Evolutionary conservation across 2,888 invertebrate genomes (phyloP), one percentile per base, ranked within the genome.

Genomic region (Scaptomyza cyrtandrae): DNA sequence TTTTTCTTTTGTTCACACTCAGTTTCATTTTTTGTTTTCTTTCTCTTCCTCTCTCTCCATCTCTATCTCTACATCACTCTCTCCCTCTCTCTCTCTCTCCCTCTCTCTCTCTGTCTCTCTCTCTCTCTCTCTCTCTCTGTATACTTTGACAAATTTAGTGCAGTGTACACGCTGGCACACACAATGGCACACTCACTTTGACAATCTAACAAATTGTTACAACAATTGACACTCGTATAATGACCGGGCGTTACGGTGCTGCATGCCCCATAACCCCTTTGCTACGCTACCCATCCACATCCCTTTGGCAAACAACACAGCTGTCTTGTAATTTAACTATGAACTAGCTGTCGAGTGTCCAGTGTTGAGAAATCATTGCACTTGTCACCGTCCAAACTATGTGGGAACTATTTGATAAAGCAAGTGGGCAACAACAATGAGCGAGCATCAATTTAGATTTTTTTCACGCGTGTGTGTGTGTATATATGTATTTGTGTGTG

Each of bases 181-280:
- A 80, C 19, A 52, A 39, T 29, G 49, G 33, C 33, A 37, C 52
- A 41, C 45, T 41, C 63, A 52, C 58, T 64, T 48, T 78, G 82
- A 76, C 76, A 85, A 70, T 78, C 79, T 54, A 73, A 85, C 86
- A 83, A 87, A 83, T 87, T 87, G 83, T 79, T 66, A 39, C 65
- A 70, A 68, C 76, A 83, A 83, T 83, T 83, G 88, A 85, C 76
- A 76, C 71, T 68, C 55, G 59, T 67, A 76, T 71, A 71, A 71
- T 73, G 67, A 33, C 11, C 71, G 46, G 62, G 45, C 43, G 53
- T 52, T 46, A 74, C 49, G 33, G 43, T 56, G 14, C 29, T 33
- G 37, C 44, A 44, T 16, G 11, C 13, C 54, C 43, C 43, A 2
- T n/a, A n/a, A 2, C 37, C 2, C 9, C 39, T 7, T 19, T 19